Base-by-base conservation (phyloP, 2,888 invertebrate species). In the Brenthis hecate region DNA sequence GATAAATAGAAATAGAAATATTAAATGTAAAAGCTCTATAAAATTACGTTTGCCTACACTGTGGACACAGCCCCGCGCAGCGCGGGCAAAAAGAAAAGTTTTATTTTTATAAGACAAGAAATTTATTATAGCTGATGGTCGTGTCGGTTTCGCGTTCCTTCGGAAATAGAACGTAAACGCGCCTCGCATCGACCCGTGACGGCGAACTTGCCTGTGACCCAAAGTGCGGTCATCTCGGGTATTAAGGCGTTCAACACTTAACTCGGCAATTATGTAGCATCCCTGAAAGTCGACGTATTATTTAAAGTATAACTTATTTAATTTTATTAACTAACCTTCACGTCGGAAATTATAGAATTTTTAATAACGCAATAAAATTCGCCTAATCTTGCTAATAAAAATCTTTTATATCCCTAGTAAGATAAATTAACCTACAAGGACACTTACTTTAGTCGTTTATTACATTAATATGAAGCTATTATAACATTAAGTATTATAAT, bases 81-180 rank as follows among this genome's bases (percentile, higher is more conserved):
- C 84, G 84, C 82, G 82, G 83, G 84, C 87, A 88, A 90, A 92
- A 91, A 90, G 88, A 91, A 91, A 91, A 91, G 85, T 91, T 91
- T 91, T 91, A 91, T 91, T 91, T 91, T 91, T 92, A 90, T 91
- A 92, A 91, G 90, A 91, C 90, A 88, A 91, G 90, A 90, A 91
- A 92, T 91, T 90, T 91, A 92, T 92, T 90, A 90, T 85, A 83
- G 89, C 86, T 85, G 88, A 88, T 89, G 89, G 87, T 86, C 84
- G 88, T 85, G 89, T 87, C 86, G 86, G 89, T 87, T 89, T 88
- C 87, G 87, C 86, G 87, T 88, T 89, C 85, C 87, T 88, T 89
- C 87, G 86, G 86, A 87, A 89, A 89, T 87, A 86, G 86, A 88
- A 90, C 84, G 85, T 85, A 83, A 85, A 87, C 72, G 79, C 77